Percentiles rank a stretch among this genome's conserved stretches.
phyloP scores from a whole-genome alignment of 2,797 vertebrate species.

The Chloroceryle amazona region DNA sequence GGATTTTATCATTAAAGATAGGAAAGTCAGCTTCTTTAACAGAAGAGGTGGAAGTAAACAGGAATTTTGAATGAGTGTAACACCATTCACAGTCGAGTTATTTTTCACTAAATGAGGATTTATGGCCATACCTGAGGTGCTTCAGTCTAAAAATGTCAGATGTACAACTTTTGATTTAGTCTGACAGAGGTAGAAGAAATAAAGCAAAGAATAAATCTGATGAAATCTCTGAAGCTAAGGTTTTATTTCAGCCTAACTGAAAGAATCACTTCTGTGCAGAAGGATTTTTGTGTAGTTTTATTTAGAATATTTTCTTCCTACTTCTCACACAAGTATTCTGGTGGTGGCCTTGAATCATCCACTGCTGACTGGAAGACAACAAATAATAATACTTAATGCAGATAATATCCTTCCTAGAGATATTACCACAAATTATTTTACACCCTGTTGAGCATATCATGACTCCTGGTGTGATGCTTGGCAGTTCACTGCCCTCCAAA shows the following conservation, averaged over 20 bases:
- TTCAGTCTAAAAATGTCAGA: not conserved
- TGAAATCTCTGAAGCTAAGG: not conserved
- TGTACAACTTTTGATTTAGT: conserved; percentile 4
- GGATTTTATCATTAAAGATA: not conserved
- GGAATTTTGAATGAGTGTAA: not conserved
- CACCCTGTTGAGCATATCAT: conserved; percentile 43
- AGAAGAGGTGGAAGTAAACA: not conserved
- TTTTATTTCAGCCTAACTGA: conserved; percentile 11
- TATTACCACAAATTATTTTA: conserved; percentile 22
- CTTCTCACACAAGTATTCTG: not conserved
- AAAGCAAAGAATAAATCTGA: not conserved
- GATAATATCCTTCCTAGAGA: conserved; percentile 34
- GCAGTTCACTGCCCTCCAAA: not conserved
- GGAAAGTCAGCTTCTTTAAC: not conserved
- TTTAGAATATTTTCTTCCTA: not conserved
- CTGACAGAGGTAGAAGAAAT: not conserved
- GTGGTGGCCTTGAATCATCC: not conserved
- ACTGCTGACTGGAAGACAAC: conserved; percentile 16
- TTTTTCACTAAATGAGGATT: not conserved
- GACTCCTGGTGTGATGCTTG: conserved; percentile 16
- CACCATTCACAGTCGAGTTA: not conserved
- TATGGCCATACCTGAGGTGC: not conserved
- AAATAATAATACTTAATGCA: conserved; percentile 33
- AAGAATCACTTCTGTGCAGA: not conserved
- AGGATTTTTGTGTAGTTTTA: not conserved